A percentile compares a stretch with the other conserved stretches of the same genome.
Conservation (phyloP, 2,797 vertebrate genomes). For the Serranus cabrilla region DNA sequence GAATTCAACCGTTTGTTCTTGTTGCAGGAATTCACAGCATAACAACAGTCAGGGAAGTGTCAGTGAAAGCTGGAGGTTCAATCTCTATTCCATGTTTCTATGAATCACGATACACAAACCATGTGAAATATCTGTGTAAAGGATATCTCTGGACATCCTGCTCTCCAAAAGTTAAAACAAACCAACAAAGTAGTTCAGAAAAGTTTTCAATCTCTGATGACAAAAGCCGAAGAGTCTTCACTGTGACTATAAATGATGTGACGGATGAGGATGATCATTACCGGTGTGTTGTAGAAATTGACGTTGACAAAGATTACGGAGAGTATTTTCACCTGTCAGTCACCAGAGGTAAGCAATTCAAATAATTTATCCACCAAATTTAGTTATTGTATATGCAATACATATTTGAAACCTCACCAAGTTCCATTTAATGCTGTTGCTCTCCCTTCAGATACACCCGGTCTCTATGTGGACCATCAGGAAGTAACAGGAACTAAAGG, state of each 20-base stretch:
- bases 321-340: background rate
- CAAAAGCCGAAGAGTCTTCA: constrained; percentile 11
- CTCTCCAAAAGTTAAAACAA: background rate
- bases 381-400: too few relatives aligned
- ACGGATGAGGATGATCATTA: accelerated
- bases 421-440: too few relatives aligned
- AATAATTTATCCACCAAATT: too few relatives aligned
- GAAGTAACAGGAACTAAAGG: constrained; percentile 5
- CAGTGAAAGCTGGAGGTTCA: constrained; percentile 36
- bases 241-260: constrained; percentile 34
- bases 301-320: accelerated
- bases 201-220: constrained; percentile 55
- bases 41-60: constrained; percentile 13
- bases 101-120: accelerated
- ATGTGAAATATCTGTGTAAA: constrained; percentile 62
- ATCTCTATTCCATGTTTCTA: constrained; percentile 66
- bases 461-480: constrained; percentile 48
- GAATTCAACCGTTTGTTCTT: background rate
- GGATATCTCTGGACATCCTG: accelerated
- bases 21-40: constrained; percentile 44
- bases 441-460: background rate
- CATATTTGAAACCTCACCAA: too few relatives aligned
- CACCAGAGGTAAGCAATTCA: constrained; percentile 21
- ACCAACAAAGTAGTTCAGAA: background rate
- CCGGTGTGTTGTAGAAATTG: constrained; percentile 48